Base-by-base conservation (phyloP, 2,888 invertebrate species). In the Gnatocerus cornutus region DNA sequence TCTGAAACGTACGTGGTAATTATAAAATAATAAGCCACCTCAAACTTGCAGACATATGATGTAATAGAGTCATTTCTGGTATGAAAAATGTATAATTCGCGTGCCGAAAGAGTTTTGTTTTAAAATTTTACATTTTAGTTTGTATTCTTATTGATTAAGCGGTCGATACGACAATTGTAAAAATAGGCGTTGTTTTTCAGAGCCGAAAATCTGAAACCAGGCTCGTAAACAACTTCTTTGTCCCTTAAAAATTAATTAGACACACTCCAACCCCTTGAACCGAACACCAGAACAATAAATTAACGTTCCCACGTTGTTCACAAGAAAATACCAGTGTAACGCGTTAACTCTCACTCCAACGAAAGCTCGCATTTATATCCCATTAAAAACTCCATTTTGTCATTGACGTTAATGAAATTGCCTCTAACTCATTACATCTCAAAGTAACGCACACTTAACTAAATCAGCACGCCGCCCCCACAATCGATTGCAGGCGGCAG, bases 331-430 rank as follows among this genome's bases (percentile, higher is more conserved):
- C 46, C 46, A 7, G 21, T 13, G 14, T 46, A 46, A 41, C 13
- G 41, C 21, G 21, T 9, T 13, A 46, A 3, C 21, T 46, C 46
- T 6, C 7, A 6, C 46, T 7, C 46, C n/a, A 1, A n/a, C 5
- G 13, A 45, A 45, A 45, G 45, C 5, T 46, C 46, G 45, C 29
- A 46, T 46, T 59, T 46, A 59, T 45, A 59, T 43, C 41, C 46
- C 46, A 59, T 59, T 46, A 59, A 61, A 61, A 50, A 30, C 48
- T 48, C 59, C 48, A 50, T 61, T 37, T 61, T 50, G 39, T 61
- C 48, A 50, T 61, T 61, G 50, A 48, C 48, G 39, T 21, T 61
- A 50, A 61, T 61, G 61, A 50, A 50, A 61, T 61, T 61, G 48
- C 14, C 41, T 30, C 16, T 27, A 48, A 33, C 61, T 61, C 61